Conservation (phyloP, 1,140 invertebrate genomes). For the Chrysomallon squamiferum region DNA sequence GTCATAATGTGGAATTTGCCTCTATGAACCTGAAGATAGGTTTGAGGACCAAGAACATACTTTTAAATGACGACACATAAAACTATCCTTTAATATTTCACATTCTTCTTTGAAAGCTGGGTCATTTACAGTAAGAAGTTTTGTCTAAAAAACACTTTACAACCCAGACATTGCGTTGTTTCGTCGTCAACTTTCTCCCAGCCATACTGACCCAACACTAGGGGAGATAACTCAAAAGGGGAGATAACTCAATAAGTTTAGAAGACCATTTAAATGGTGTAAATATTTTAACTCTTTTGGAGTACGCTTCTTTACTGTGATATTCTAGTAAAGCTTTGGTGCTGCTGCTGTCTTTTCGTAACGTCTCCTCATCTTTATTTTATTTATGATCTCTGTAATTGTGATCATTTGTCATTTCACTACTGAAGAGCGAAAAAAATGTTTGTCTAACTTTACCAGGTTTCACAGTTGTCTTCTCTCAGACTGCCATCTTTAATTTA, state of each 20-base stretch:
- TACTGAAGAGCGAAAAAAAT: conserved; percentile 6
- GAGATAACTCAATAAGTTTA: conserved; percentile 46
- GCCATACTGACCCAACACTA: conserved; percentile 52
- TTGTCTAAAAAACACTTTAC: conserved; percentile 38
- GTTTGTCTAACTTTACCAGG: conserved; percentile 2
- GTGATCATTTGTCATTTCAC: background rate
- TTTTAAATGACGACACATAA: conserved; percentile 26
- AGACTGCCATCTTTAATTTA: background rate
- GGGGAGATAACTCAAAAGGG: too few species aligned
- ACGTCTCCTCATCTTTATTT: background rate
- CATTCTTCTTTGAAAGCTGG: conserved; percentile 27
- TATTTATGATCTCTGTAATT: background rate
- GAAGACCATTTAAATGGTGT: conserved; percentile 50
- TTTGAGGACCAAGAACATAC: conserved; percentile 24
- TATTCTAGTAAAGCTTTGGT: background rate
- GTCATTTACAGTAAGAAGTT: conserved; percentile 27
- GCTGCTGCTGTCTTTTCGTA: background rate
- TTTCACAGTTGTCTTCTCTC: background rate
- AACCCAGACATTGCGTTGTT: conserved; percentile 48
- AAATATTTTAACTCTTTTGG: conserved; percentile 13
- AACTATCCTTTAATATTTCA: conserved; percentile 21
- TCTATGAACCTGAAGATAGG: conserved; percentile 28
- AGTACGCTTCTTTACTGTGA: conserved; percentile 9
- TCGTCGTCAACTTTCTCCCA: conserved; percentile 52
- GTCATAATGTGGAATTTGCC: conserved; percentile 17